Conservation (phyloP, 2,797 vertebrate species). For the Coregonus ussuriensis region DNA sequence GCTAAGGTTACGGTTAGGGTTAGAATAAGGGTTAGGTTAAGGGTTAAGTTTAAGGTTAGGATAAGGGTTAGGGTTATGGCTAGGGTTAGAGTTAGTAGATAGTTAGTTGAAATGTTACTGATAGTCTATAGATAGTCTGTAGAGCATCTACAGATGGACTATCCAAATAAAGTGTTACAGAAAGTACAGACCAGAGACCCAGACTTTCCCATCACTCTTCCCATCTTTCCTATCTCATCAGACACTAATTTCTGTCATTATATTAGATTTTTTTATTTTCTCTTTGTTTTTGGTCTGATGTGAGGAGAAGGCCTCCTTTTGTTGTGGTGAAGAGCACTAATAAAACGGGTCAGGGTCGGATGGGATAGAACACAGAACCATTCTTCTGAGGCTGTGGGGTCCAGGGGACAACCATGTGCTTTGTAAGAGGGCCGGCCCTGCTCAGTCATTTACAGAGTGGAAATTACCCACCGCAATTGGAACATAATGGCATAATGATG, state of each 20-base stretch:
- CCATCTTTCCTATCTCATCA: background rate
- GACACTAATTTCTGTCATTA: background rate
- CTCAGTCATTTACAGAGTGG: constrained; percentile 44
- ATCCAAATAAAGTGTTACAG: too few species aligned
- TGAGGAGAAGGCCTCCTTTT: constrained; percentile 30
- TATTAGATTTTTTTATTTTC: background rate
- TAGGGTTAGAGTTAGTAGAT: too few species aligned
- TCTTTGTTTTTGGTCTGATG: constrained; percentile 22
- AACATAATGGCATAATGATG: constrained; percentile 52
- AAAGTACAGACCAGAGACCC: background rate
- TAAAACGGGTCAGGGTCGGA: constrained; percentile 28
- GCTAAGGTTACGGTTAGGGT: too few species aligned
- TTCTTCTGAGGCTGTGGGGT: background rate
- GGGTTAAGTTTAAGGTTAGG: too few species aligned
- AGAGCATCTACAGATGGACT: too few species aligned
- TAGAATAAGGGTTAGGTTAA: too few species aligned
- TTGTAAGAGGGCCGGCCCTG: constrained; percentile 53
- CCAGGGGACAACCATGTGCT: constrained; percentile 30
- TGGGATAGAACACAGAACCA: constrained; percentile 15
- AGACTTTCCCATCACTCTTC: background rate
- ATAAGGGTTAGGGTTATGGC: too few species aligned
- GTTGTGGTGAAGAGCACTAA: constrained; percentile 16
- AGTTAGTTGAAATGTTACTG: too few species aligned
- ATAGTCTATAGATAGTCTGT: too few species aligned
- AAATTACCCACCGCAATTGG: constrained; percentile 55